Evolutionary conservation across 2,113 vertebrate genomes (phyloP), one percentile per base, ranked within the genome.

Genomic region (Macquaria australasica): DNA sequence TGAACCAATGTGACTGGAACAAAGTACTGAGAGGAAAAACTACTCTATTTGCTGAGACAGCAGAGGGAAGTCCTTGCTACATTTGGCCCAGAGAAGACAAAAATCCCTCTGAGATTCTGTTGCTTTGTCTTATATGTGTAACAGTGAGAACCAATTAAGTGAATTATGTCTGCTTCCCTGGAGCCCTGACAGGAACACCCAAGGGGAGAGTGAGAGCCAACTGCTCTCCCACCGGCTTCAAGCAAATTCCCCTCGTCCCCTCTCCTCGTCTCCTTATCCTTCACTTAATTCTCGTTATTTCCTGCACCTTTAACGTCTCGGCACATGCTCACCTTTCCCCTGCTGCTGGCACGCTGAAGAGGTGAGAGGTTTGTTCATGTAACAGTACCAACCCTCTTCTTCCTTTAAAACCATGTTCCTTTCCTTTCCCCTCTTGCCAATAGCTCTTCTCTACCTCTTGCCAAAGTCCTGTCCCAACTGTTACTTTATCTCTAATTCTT

Each of bases 141-240:
- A 80, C 82, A 88, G 79, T 69, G 55, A 87, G 84, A 87, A 68
- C 91, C 82, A 92, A 94, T 95, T 94, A 94, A 95, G 60, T 87
- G 66, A 91, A 95, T 94, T 94, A 94, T 81, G 34, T 94, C 86
- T 89, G 87, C 84, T 80, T 91, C 81, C 81, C 78, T 77, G 81
- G 84, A 91, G 89, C 77, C 66, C 69, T 85, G 88, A 93, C 92
- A 91, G 86, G 91, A 94, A 86, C 87, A 88, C 86, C 85, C 79
- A 92, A 81, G 85, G 85, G 90, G 89, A 87, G 77, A 77, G 77
- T 9, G 37, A 53, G 78, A 67, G 66, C 58, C 34, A 23, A 31
- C 79, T 7, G 70, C 86, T 85, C 89, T 82, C 84, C 83, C 80
- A 83, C 75, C 10, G 20, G 66, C 70, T 82, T 73, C 20, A 11